Evolutionary conservation across 2,888 invertebrate species (phyloP), one percentile per base, ranked within the genome.

Genomic region (Hecatera dysodea): DNA sequence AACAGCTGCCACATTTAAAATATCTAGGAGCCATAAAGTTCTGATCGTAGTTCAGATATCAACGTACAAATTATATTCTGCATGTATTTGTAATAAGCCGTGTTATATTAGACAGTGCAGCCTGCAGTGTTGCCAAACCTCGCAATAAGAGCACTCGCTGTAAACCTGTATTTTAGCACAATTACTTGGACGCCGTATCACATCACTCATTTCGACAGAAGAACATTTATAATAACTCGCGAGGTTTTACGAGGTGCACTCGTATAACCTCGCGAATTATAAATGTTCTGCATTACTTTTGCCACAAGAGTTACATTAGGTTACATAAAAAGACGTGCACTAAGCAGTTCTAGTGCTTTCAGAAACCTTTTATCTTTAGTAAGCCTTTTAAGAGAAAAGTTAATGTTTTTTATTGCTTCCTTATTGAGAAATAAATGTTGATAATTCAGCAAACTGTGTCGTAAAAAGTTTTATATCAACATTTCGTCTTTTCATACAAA

Each of bases 351-450:
- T 15, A 27, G 67, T 9, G 48, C 55, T 6, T 27, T 71, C 27
- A 9, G 36, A 67, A 75, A 75, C 42, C 75, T 67, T 75, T 72
- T 56, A 42, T 72, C 12, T 67, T 27, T 67, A 56, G 75, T 75
- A 75, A 50, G 33, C 33, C 48, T 48, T 19, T 48, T 15, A 48
- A 15, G 8, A 9, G 24, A 33, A 67, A 48, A 36, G 11, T 27
- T 12, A 33, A 42, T 24, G n/a, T 2, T 42, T 56, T 55, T 75
- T 50, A 44, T 56, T 67, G 48, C 15, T 56, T 75, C 67, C 42
- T 48, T 33, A 27, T 67, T 56, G 46, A 48, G 64, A 67, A 50
- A 50, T 50, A 17, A 17, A 11, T 24, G n/a, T 17, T 63, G 24
- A 36, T 17, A 57, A 57, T 57, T 17, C 17, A 5, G 39, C 1